These are phyloP conservation scores for Otocyon megalotis DNA, from an alignment of 2,113 vertebrate genomes.

Conservation along the genomic window DNA sequence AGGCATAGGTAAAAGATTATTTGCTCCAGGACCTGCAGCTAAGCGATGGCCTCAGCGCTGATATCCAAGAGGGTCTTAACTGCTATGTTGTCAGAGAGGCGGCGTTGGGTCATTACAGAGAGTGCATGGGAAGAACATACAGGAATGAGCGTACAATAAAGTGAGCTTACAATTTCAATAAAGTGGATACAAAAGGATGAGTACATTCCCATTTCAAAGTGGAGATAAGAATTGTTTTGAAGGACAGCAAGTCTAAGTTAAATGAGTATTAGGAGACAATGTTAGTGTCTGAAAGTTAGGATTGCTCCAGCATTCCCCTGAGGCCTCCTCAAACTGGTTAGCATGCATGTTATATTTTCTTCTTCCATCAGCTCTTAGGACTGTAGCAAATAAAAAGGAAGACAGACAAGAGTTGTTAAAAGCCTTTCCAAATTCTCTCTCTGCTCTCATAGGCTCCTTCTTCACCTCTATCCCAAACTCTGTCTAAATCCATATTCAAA, in stretches of 20 bases:
- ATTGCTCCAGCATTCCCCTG: background rate
- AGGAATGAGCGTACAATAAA: background rate
- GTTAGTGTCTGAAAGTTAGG: background rate
- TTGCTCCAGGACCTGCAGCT: background rate
- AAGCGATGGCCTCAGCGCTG: background rate
- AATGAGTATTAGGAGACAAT: background rate
- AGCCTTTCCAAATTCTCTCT: background rate
- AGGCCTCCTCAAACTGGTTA: background rate
- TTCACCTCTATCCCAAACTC: background rate
- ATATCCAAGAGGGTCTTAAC: background rate
- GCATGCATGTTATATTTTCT: background rate
- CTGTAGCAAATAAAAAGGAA: slow-evolving; percentile 1
- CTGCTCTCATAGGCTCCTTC: background rate
- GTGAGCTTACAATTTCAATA: background rate
- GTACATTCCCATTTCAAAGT: background rate
- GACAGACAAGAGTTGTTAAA: background rate
- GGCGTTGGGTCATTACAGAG: background rate
- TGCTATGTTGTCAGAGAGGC: background rate
- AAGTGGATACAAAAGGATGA: background rate
- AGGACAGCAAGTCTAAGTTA: background rate
- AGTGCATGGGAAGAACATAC: background rate
- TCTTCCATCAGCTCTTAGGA: background rate
- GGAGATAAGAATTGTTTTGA: background rate
- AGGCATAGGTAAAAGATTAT: background rate
- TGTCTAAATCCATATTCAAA: slow-evolving; percentile 31